phyloP scores from a whole-genome alignment of 2,113 vertebrate species.

The Pyxicephalus adspersus region DNA sequence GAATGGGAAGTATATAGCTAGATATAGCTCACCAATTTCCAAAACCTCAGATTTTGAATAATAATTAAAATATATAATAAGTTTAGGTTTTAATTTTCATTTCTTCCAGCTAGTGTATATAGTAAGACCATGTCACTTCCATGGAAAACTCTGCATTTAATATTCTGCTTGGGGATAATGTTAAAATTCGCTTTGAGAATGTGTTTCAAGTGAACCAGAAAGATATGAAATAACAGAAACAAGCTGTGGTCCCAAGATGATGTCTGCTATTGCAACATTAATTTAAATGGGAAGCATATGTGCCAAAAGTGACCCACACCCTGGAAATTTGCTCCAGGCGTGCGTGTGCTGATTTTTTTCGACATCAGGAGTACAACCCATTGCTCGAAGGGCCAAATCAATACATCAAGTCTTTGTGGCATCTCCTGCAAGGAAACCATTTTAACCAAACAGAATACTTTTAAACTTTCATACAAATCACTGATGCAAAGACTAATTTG shows the following conservation, averaged over 20 bases:
- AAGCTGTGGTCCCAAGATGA: constrained; percentile 12
- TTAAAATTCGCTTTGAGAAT: not conserved
- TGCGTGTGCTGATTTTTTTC: not conserved
- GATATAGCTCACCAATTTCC: too few species aligned
- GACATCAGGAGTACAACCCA: not conserved
- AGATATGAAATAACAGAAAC: not conserved
- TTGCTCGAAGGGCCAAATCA: not conserved
- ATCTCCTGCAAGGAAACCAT: not conserved
- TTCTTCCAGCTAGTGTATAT: too few species aligned
- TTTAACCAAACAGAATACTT: too few species aligned
- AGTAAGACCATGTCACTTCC: too few species aligned
- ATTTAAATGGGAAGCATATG: constrained; percentile 22
- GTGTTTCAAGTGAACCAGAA: not conserved
- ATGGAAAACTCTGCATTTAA: not conserved
- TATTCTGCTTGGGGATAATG: not conserved
- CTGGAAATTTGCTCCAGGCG: constrained; percentile 23
- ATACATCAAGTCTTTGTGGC: not conserved
- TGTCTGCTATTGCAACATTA: constrained; percentile 17
- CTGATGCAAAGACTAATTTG: too few species aligned
- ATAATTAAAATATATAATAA: too few species aligned
- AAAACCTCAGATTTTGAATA: too few species aligned
- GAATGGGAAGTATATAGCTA: too few species aligned
- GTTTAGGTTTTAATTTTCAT: too few species aligned
- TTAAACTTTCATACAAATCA: too few species aligned
- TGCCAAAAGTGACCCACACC: not conserved